phyloP scores from a whole-genome alignment of 2,797 vertebrate genomes.

The Argya squamiceps region DNA sequence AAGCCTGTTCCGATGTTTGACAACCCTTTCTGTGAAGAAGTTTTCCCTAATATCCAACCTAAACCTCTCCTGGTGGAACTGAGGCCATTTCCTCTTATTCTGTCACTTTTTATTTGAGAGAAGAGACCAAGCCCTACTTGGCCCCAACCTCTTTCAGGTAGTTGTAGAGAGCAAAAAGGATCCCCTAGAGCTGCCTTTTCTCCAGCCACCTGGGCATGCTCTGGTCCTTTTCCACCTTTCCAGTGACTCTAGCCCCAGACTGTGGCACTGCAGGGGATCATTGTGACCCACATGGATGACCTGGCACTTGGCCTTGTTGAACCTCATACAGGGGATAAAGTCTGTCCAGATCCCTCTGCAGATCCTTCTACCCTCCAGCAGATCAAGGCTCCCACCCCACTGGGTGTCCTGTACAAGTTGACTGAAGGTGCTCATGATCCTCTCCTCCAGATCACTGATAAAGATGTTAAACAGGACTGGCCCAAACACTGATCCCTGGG shows the following conservation, averaged over 20 bases:
- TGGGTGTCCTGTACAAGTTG: not conserved
- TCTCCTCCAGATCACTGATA: not conserved
- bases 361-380: not conserved
- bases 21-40: not conserved
- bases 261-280: not conserved
- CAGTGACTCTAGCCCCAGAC: not conserved
- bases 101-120: not conserved
- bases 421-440: not conserved
- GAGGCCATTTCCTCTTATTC: not conserved
- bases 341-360: not conserved
- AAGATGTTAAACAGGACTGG: not conserved
- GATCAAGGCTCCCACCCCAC: not conserved
- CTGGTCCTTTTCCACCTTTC: not conserved
- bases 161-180: not conserved
- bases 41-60: not conserved
- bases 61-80: not conserved
- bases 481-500: not conserved
- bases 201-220: not conserved
- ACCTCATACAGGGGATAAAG: not conserved
- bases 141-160: not conserved
- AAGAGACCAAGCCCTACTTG: not conserved
- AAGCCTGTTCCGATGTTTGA: not conserved
- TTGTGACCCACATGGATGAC: fast-evolving
- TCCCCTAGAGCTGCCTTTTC: not conserved
- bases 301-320: not conserved